phyloP scores from a whole-genome alignment of 2,797 vertebrate species.

The Sebastes jordani region DNA sequence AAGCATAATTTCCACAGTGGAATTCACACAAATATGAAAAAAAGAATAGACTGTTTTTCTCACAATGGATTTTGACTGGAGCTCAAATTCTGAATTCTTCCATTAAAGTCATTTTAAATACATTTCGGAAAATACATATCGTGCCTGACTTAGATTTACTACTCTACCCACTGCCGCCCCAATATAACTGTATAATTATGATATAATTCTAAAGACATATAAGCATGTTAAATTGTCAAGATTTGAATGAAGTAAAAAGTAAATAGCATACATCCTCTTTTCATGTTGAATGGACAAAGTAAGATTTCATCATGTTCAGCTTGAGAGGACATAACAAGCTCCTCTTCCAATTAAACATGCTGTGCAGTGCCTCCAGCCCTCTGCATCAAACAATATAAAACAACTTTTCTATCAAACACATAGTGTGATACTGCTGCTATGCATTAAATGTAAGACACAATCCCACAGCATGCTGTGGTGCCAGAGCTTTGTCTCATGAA shows the following conservation, averaged over 20 bases:
- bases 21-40: constrained; percentile 42
- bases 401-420: constrained; percentile 4
- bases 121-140: not conserved
- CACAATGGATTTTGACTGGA: not conserved
- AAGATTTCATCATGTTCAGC: not conserved
- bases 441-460: too few relatives aligned
- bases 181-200: too few relatives aligned
- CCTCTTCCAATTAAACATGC: constrained; percentile 23
- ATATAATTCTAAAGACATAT: not conserved
- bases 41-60: not conserved
- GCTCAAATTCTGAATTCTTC: not conserved
- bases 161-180: too few relatives aligned
- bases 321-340: constrained; percentile 13
- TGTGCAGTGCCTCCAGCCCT: not conserved
- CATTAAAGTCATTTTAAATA: not conserved
- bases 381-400: not conserved
- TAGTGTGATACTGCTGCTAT: not conserved
- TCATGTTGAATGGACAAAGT: not conserved
- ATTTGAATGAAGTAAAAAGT: not conserved
- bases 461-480: too few relatives aligned
- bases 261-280: not conserved
- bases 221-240: not conserved
- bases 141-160: not conserved
- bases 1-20: constrained; percentile 49
- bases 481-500: too few relatives aligned